Evolutionary conservation across 2,797 vertebrate species (phyloP).

Genomic region (Apogon hyalosoma): DNA sequence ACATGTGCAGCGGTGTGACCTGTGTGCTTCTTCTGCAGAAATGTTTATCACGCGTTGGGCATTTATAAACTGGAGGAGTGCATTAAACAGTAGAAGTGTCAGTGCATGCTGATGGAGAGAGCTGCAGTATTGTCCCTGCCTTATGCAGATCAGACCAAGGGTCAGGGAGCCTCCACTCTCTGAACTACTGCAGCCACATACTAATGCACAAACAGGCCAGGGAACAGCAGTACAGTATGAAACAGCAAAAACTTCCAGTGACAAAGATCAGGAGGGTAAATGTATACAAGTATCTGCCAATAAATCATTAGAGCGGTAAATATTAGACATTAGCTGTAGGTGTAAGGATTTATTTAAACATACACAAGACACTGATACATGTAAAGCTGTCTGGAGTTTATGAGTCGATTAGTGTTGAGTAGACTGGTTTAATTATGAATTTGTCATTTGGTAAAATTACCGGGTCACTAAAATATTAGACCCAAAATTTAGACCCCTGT

Average conservation of each 20-base stretch:
- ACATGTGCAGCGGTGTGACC: constrained; percentile 57
- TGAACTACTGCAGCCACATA: constrained; percentile 68
- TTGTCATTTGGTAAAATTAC: too few species aligned
- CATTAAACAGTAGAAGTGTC: constrained; percentile 84
- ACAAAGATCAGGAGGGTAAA: neutral
- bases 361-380: too few species aligned
- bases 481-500: too few species aligned
- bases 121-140: constrained; percentile 72
- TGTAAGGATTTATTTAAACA: too few species aligned
- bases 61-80: constrained; percentile 86
- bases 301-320: neutral
- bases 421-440: too few species aligned
- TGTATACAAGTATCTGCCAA: neutral
- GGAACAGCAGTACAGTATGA: constrained; percentile 15
- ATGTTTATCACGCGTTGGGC: constrained; percentile 82
- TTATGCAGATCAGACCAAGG: constrained; percentile 80
- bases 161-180: constrained; percentile 62
- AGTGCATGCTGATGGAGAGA: constrained; percentile 83
- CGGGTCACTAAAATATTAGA: too few species aligned
- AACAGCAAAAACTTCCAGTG: constrained; percentile 23
- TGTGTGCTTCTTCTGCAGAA: constrained; percentile 73
- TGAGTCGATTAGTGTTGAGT: too few species aligned
- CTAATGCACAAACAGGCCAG: constrained; percentile 59
- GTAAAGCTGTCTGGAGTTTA: too few species aligned
- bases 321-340: too few species aligned